Conservation (phyloP, 1,140 invertebrate species). For the Halesus radiatus region DNA sequence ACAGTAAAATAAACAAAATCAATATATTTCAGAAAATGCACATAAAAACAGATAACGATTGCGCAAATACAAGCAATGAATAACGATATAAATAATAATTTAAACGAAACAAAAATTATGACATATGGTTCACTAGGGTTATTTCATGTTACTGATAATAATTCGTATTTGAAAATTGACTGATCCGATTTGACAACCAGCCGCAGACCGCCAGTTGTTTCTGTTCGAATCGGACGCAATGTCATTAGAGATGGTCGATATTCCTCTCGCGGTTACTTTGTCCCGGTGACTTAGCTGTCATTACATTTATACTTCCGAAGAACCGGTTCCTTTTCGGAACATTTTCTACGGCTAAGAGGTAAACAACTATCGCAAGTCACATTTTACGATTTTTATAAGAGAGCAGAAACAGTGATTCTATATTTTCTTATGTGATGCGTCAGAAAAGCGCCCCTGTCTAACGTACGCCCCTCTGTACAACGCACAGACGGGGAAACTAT, state of each 20-base stretch:
- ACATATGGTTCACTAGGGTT: conserved; percentile 15
- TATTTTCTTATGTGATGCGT: no score
- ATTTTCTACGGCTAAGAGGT: no score
- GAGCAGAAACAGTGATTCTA: no score
- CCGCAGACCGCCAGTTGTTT: conserved; percentile 43
- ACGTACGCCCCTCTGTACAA: no score
- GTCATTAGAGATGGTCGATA: conserved; percentile 4
- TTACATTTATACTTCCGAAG: no score
- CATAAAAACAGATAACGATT: conserved; percentile 1
- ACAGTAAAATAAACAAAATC: conserved; percentile 46
- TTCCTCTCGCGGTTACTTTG: no score
- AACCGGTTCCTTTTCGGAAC: no score
- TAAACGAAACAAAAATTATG: conserved; percentile 32
- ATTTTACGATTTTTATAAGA: no score
- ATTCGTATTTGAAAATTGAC: conserved; percentile 28
- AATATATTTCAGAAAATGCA: conserved; percentile 42
- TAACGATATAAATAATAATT: conserved; percentile 43
- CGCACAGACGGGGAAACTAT: no score
- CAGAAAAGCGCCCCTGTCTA: no score
- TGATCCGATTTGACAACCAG: conserved; percentile 45
- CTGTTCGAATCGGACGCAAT: conserved; percentile 33
- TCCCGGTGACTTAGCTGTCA: no score
- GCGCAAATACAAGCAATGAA: not conserved
- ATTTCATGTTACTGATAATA: conserved; percentile 43
- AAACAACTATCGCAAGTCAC: no score